Conservation (phyloP, 2,113 vertebrate species). For the Megaceryle maxima region DNA sequence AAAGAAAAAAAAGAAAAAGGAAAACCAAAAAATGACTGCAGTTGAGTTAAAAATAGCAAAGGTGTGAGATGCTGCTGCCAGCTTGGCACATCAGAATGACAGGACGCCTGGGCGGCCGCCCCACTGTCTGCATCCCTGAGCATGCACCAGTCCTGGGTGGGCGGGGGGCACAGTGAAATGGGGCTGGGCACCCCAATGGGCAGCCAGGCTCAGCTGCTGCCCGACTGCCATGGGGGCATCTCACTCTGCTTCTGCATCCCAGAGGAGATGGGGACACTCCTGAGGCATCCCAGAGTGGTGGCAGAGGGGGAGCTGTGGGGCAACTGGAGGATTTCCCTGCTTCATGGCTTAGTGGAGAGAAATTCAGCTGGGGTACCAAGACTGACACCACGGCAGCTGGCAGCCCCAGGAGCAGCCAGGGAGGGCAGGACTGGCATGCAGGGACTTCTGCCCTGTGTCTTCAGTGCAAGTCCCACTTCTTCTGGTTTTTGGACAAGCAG, state of each 20-base stretch:
- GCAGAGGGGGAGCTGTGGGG: accelerated
- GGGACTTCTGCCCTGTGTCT: neutral
- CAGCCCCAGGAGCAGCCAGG: neutral
- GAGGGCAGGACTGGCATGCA: accelerated
- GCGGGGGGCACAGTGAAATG: accelerated
- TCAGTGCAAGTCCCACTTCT: neutral
- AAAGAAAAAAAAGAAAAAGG: neutral
- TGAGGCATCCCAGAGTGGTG: neutral
- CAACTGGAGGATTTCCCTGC: neutral
- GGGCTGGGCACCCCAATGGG: neutral
- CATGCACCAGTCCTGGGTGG: accelerated
- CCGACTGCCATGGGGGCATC: accelerated
- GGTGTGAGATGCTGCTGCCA: neutral
- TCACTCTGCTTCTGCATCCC: neutral
- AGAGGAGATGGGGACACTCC: accelerated
- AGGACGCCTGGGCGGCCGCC: accelerated
- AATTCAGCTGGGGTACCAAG: neutral
- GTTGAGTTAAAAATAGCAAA: neutral
- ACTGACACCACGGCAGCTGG: accelerated
- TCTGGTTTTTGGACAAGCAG: neutral
- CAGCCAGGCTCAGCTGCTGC: neutral
- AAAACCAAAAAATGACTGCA: neutral
- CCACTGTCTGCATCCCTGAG: neutral
- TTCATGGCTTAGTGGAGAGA: neutral
- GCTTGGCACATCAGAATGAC: accelerated